phyloP scores from a whole-genome alignment of 2,113 vertebrate species.

The Solea senegalensis region DNA sequence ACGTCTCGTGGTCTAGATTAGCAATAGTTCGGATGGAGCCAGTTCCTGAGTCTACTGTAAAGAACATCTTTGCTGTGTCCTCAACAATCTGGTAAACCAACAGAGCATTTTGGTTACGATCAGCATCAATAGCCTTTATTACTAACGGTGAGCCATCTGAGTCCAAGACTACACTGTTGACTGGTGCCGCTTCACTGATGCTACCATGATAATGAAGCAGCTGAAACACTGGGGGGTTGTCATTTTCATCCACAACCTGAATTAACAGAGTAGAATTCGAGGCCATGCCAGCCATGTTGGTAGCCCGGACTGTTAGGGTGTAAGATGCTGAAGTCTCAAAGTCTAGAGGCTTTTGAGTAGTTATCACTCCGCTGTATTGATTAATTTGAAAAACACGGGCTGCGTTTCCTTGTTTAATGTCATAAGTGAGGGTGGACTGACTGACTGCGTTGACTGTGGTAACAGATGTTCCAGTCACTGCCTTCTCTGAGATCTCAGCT shows the following conservation, averaged over 20 bases:
- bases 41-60: constrained; percentile 94
- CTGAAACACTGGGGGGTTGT: constrained; percentile 92
- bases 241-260: constrained; percentile 93
- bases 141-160: constrained; percentile 86
- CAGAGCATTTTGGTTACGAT: constrained; percentile 93
- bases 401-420: constrained; percentile 88
- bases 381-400: constrained; percentile 89
- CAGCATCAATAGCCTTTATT: constrained; percentile 91
- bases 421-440: constrained; percentile 92
- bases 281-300: constrained; percentile 96
- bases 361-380: constrained; percentile 94
- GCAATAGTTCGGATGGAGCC: constrained; percentile 95
- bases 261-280: constrained; percentile 89
- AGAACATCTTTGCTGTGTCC: constrained; percentile 92
- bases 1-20: constrained; percentile 91
- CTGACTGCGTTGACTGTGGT: constrained; percentile 90
- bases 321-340: constrained; percentile 87
- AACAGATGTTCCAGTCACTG: constrained; percentile 89
- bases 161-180: constrained; percentile 91
- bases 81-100: constrained; percentile 96
- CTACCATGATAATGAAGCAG: constrained; percentile 88
- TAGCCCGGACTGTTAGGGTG: constrained; percentile 87
- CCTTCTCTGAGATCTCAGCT: constrained; percentile 90
- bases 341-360: constrained; percentile 87
- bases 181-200: constrained; percentile 91